A percentile compares a stretch with the other conserved stretches of the same genome.
These are phyloP conservation scores for Chamaetylas fuelleborni DNA, from an alignment of 2,113 vertebrate species.

Conservation along the genomic window DNA sequence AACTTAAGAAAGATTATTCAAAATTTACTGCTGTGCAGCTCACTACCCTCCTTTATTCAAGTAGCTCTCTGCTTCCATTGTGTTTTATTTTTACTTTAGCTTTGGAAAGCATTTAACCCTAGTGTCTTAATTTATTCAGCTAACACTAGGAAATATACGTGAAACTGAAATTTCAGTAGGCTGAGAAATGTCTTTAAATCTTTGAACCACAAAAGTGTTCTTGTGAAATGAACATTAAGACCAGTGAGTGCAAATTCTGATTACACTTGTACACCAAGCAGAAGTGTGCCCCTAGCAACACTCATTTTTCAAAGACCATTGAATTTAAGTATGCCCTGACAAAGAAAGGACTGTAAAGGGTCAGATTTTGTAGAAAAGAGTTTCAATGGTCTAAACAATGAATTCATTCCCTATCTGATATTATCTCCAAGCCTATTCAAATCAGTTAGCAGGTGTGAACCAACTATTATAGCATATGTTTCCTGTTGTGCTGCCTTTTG, in stretches of 20 bases:
- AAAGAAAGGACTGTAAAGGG: neutral
- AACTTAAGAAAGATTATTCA: neutral
- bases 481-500: slow-evolving; percentile 33
- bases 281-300: neutral
- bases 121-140: neutral
- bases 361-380: neutral
- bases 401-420: neutral
- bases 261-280: accelerated
- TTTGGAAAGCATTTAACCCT: neutral
- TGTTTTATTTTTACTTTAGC: neutral
- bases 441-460: slow-evolving; percentile 39
- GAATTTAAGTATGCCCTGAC: neutral
- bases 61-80: neutral
- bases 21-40: neutral
- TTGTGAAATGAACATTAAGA: neutral
- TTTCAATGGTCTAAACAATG: neutral
- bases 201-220: neutral
- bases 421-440: slow-evolving; percentile 24
- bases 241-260: neutral
- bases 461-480: slow-evolving; percentile 13
- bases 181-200: neutral
- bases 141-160: neutral
- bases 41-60: neutral
- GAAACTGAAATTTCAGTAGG: neutral
- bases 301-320: neutral